These are phyloP conservation scores for Caranx ignobilis DNA, from an alignment of 2,113 vertebrate genomes.

Conservation along the genomic window DNA sequence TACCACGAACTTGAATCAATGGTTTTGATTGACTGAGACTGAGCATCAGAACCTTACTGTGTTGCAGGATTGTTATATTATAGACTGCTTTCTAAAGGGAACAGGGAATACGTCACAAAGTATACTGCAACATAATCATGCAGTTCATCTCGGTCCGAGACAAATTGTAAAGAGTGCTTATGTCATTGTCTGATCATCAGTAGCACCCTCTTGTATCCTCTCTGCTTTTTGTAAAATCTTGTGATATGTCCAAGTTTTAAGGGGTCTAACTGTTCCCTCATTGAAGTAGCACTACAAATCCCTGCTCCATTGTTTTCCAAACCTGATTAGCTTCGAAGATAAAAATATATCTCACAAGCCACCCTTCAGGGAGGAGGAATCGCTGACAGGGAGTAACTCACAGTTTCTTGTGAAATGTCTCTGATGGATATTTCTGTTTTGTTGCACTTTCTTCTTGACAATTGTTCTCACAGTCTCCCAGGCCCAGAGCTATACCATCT, in stretches of 20 bases:
- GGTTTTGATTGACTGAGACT: too few species aligned
- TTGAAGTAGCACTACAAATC: background rate
- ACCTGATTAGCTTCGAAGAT: background rate
- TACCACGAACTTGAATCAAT: too few species aligned
- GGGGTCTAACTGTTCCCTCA: background rate
- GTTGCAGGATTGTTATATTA: too few species aligned
- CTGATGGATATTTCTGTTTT: constrained; percentile 21
- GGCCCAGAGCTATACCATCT: constrained; percentile 45
- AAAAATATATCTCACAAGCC: constrained; percentile 10
- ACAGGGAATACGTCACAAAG: background rate
- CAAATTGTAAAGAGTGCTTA: too few species aligned
- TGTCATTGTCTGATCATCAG: background rate
- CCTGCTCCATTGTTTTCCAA: background rate
- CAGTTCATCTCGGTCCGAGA: too few species aligned
- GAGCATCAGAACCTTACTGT: too few species aligned
- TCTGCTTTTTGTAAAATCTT: background rate
- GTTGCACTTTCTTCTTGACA: constrained; percentile 1
- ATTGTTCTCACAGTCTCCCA: constrained; percentile 9
- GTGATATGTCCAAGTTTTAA: background rate
- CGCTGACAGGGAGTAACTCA: background rate
- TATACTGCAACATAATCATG: too few species aligned
- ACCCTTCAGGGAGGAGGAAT: background rate
- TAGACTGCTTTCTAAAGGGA: too few species aligned
- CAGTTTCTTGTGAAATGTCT: constrained; percentile 1
- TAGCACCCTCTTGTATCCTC: background rate